Evolutionary conservation across 92 coral and sea anemone genomes (phyloP), one percentile per base, ranked within the genome.

Genomic region (Palythoa grandis): DNA sequence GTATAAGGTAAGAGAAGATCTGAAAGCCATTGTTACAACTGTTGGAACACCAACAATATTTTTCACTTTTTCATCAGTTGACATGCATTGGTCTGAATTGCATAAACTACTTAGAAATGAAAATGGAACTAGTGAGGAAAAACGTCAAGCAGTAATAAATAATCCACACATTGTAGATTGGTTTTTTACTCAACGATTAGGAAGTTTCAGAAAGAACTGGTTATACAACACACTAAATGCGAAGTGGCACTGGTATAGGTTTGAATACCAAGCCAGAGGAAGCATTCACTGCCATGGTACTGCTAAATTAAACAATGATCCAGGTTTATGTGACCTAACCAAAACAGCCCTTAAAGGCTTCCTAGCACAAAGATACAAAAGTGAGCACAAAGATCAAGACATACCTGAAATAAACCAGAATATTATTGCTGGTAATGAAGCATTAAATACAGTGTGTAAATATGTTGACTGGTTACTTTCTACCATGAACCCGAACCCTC

Each of bases 151-250:
- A 83, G 91, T 83, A 12, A 88, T 88, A 72, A 84, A 88, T 72
- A 84, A 84, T 77, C 92, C 86, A 54, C 92, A 89, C 48, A 73
- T 83, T 77, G 91, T 75, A 35, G 88, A 88, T 54, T 88, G 91
- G 72, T 83, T 88, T 88, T 88, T 83, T 54, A 75, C 91, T 40
- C 37, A 88, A 84, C n/a, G 89, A 57, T 56, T 89, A 14, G 89
- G 85, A 77, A 66, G 72, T 37, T 89, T 89, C 6, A 40, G 3
- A 40, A 40, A 40, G 47, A 3, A 40, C 47, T 40, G 47, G 47
- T 40, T 40, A 7, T 77, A 13, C 83, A 17, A 88, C 84, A 50
- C 85, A 89, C 83, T 85, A 86, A 89, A 56, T 85, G 71, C 86
- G 3, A 61, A 61, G 25, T 61, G 68, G 68, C 68, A 61, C 68